These are phyloP conservation scores for Odontomyia ornata DNA, from an alignment of 2,888 invertebrate species.

Conservation along the genomic window DNA sequence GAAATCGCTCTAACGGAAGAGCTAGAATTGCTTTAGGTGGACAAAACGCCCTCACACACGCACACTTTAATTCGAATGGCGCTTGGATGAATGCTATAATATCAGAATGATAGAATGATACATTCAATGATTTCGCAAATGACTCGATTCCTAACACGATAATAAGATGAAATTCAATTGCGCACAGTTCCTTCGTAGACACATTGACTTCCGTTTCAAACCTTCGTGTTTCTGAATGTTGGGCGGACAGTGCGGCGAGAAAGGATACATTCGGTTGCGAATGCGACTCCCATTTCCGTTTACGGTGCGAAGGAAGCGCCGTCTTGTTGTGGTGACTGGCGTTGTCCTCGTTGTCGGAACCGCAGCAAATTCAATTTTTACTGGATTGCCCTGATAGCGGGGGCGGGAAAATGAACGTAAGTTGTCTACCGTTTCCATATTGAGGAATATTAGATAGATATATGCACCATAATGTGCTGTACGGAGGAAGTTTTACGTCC, in stretches of 20 bases:
- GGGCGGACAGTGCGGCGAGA: neutral
- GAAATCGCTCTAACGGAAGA: neutral
- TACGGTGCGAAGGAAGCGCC: neutral
- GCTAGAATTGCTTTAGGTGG: too few relatives aligned
- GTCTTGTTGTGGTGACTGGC: neutral
- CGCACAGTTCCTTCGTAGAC: slow-evolving; percentile 25
- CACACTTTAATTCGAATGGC: too few relatives aligned
- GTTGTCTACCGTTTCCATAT: neutral
- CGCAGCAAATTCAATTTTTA: slow-evolving; percentile 40
- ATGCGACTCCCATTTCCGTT: neutral
- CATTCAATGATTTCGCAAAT: slow-evolving; percentile 38
- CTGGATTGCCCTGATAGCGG: slow-evolving; percentile 25
- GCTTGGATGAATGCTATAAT: neutral
- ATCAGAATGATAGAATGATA: slow-evolving; percentile 24
- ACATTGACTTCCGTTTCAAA: slow-evolving; percentile 25
- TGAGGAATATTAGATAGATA: neutral
- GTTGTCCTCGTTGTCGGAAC: neutral
- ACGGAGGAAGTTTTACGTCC: neutral
- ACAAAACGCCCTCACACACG: too few relatives aligned
- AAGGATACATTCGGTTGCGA: neutral
- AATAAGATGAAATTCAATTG: slow-evolving; percentile 38
- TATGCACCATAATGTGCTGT: neutral
- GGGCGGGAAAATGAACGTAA: neutral
- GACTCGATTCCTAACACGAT: slow-evolving; percentile 38
- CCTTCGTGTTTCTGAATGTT: neutral